Conservation (phyloP, 2,888 invertebrate genomes). For the Andrena dorsata region DNA sequence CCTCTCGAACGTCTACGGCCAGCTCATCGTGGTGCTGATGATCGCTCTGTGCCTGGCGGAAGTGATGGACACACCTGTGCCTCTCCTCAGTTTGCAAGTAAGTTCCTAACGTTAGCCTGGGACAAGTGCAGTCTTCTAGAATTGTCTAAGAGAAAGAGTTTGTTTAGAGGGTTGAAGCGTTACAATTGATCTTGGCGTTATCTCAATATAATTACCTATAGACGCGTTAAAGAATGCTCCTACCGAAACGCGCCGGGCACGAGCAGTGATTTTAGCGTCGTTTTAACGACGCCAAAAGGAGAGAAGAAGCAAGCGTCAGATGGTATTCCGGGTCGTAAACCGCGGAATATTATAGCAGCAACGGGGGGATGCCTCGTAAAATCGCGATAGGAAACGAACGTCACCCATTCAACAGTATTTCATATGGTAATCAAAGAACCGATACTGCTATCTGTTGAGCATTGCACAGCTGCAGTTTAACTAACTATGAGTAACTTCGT, state of each 20-base stretch:
- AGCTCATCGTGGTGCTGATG: slow-evolving; percentile 86
- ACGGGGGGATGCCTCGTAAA: slow-evolving; percentile 5
- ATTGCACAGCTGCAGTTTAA: neutral
- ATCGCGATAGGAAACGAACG: neutral
- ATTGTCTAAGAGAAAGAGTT: neutral
- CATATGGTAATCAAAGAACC: slow-evolving; percentile 8
- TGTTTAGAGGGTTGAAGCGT: no score
- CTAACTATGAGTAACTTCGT: neutral
- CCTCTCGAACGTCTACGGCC: slow-evolving; percentile 86
- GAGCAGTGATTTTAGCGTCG: no score
- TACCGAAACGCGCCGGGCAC: neutral
- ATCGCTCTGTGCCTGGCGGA: slow-evolving; percentile 86
- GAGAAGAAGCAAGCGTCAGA: neutral
- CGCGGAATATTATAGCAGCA: slow-evolving; percentile 13
- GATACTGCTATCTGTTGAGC: slow-evolving; percentile 33
- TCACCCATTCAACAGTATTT: slow-evolving; percentile 1
- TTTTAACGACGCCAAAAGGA: neutral
- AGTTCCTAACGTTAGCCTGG: slow-evolving; percentile 1
- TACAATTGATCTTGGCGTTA: no score
- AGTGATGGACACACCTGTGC: slow-evolving; percentile 86
- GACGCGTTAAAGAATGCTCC: neutral
- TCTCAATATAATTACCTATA: neutral
- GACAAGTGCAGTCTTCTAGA: no score
- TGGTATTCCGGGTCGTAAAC: slow-evolving; percentile 21
- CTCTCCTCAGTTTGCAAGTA: slow-evolving; percentile 86